phyloP scores from a whole-genome alignment of 2,113 vertebrate genomes.

The Nannobrachium achirus region DNA sequence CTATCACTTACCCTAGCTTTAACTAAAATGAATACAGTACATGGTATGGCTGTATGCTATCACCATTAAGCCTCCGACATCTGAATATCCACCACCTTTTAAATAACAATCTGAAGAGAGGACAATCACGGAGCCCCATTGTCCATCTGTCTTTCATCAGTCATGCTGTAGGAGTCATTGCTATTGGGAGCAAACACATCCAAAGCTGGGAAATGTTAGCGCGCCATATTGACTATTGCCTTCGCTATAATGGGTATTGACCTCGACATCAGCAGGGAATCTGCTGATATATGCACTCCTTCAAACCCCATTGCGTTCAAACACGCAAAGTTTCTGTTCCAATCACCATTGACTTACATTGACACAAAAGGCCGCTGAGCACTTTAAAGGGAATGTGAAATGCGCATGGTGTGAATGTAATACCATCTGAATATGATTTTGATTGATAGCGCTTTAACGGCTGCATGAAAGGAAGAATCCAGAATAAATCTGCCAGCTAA shows the following conservation, averaged over 20 bases:
- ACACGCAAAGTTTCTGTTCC: constrained; percentile 53
- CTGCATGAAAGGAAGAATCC: constrained; percentile 55
- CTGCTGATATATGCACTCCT: constrained; percentile 69
- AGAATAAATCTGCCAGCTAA: constrained; percentile 62
- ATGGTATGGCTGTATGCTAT: too few relatives aligned
- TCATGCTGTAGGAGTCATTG: constrained; percentile 1
- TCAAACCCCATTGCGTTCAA: constrained; percentile 56
- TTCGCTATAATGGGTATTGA: constrained; percentile 73
- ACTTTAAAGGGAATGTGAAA: constrained; percentile 59
- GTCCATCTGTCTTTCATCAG: constrained; percentile 37
- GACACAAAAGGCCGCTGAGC: constrained; percentile 51
- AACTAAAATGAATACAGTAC: too few relatives aligned
- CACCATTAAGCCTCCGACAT: too few relatives aligned
- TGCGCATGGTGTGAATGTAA: constrained; percentile 42
- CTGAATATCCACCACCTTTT: too few relatives aligned
- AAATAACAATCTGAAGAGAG: too few relatives aligned
- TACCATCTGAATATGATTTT: constrained; percentile 53
- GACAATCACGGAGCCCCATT: constrained; percentile 23
- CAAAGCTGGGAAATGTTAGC: constrained; percentile 29
- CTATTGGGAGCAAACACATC: constrained; percentile 38
- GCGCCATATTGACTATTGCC: constrained; percentile 64
- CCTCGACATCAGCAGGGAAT: constrained; percentile 51
- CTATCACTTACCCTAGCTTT: too few relatives aligned
- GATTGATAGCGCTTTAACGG: constrained; percentile 58
- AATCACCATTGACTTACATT: constrained; percentile 34